These are phyloP conservation scores for Drosophila colorata DNA, from an alignment of 2,888 invertebrate species.

Conservation along the genomic window DNA sequence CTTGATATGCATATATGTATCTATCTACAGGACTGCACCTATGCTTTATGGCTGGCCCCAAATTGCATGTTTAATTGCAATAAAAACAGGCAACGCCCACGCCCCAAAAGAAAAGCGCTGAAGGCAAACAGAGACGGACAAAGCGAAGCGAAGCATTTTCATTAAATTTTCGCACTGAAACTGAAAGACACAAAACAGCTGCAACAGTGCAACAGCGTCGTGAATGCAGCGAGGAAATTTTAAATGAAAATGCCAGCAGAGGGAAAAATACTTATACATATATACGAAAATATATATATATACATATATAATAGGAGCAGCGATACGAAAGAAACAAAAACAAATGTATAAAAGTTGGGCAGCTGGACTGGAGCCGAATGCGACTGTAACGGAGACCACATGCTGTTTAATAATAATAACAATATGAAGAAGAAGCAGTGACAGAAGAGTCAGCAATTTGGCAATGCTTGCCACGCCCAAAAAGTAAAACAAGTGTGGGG, in stretches of 20 bases:
- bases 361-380: constrained; percentile 16
- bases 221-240: constrained; percentile 42
- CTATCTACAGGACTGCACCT: constrained; percentile 47
- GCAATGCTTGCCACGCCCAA: constrained; percentile 29
- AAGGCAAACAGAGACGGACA: constrained; percentile 24
- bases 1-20: constrained; percentile 3
- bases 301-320: neutral
- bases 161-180: constrained; percentile 71
- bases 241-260: constrained; percentile 43
- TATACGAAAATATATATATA: neutral
- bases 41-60: constrained; percentile 70
- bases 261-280: constrained; percentile 23
- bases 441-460: constrained; percentile 10
- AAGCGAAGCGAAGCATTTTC: constrained; percentile 59
- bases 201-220: constrained; percentile 44
- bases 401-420: constrained; percentile 9
- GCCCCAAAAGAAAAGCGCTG: constrained; percentile 31
- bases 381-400: constrained; percentile 27
- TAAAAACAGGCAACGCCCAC: constrained; percentile 63
- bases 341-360: constrained; percentile 24
- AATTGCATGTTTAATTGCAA: constrained; percentile 80
- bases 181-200: constrained; percentile 74
- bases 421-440: neutral
- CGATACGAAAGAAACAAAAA: neutral
- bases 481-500: neutral